Conservation (phyloP, 2,888 invertebrate genomes). For the Carpatolechia fugitivella region DNA sequence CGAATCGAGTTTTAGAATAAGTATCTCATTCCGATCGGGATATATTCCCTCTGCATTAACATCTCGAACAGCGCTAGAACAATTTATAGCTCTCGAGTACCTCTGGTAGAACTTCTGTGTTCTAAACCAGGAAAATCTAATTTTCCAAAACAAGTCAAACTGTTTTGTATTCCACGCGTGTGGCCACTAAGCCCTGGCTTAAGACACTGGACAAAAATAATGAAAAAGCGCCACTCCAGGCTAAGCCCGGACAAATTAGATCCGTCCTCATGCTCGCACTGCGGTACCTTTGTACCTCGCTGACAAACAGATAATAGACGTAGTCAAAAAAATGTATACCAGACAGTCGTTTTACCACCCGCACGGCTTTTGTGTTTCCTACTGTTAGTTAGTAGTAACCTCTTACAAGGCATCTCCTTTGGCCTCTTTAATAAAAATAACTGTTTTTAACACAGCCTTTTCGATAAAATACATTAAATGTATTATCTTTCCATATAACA, state of each 20-base stretch:
- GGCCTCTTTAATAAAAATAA: too few species aligned
- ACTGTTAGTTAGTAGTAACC: not conserved
- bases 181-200: constrained; percentile 50
- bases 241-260: constrained; percentile 65
- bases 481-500: not conserved
- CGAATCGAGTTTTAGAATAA: constrained; percentile 39
- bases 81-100: not conserved
- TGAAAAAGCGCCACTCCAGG: constrained; percentile 57
- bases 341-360: not conserved
- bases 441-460: too few species aligned
- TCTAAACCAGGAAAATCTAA: constrained; percentile 9
- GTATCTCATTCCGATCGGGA: constrained; percentile 29
- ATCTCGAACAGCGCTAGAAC: not conserved
- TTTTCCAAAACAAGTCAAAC: constrained; percentile 26
- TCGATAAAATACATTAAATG: not conserved
- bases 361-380: not conserved
- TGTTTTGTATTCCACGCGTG: constrained; percentile 49
- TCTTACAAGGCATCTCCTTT: not conserved
- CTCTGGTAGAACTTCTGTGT: not conserved
- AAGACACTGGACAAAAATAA: constrained; percentile 65
- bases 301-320: constrained; percentile 11
- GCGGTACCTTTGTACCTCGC: constrained; percentile 2
- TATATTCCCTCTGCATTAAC: constrained; percentile 25
- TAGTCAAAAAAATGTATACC: not conserved
- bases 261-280: constrained; percentile 23